Base-by-base conservation (phyloP, 2,888 invertebrate species). In the Hypselothyrea guttata region DNA sequence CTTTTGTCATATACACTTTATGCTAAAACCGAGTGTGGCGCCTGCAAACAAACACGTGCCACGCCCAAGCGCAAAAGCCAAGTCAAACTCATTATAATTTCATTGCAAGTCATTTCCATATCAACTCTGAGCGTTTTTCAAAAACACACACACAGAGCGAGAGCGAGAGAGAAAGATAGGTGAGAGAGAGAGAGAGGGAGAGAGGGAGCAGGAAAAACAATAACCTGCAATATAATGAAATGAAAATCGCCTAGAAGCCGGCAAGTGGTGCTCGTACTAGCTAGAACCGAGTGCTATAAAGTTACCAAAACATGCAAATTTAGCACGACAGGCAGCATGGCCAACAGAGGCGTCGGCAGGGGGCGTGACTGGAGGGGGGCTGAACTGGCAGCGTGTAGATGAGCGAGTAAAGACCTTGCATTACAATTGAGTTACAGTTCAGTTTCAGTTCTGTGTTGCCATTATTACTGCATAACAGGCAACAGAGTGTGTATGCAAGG, bases 401-500 rank as follows among this genome's bases (percentile, higher is more conserved):
- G 76, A 63, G 68, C 65, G 57, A 56, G 67, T 51, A 62, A 62
- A 79, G 77, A 77, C 75, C 82, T 75, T 73, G 83, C 83, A 76
- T 76, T 78, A 71, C 78, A 78, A 83, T 83, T 83, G 83, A 78
- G 83, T 78, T 83, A 78, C 79, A 77, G 74, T 81, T 71, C 64
- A 64, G 71, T 49, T 75, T 48, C 55, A 58, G 76, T 60, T 69
- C 31, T 41, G 54, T 68, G 68, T 51, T 56, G 67, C 63, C 59
- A 48, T 69, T 75, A 69, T 55, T 64, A 59, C 49, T n/a, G 16
- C 28, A 35, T 28, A 22, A 27, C 13, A 41, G 38, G 7, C 13
- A 15, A 47, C 37, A 13, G 51, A 41, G 16, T 1, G 15, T 13
- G 11, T 12, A 8, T 5, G 40, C 12, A n/a, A 33, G 4, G n/a